Conservation (phyloP, 2,113 vertebrate genomes). For the Dinomys branickii region DNA sequence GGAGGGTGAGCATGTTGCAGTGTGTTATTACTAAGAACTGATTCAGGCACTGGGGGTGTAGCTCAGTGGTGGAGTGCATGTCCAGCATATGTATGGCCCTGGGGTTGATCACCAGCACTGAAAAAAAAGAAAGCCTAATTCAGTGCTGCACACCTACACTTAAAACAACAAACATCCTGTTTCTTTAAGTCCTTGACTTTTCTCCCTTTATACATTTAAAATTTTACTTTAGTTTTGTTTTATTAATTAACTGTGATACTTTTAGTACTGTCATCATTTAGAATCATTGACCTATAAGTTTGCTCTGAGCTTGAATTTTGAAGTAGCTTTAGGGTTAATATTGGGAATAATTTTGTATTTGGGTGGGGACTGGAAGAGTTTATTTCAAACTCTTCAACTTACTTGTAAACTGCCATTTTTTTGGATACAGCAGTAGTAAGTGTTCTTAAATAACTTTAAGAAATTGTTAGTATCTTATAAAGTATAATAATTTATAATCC, state of each 20-base stretch:
- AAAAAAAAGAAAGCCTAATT: not conserved
- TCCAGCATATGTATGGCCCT: not conserved
- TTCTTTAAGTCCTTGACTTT: not conserved
- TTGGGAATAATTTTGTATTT: constrained; percentile 18
- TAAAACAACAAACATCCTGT: no score
- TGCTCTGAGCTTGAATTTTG: constrained; percentile 23
- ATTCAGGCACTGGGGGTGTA: not conserved
- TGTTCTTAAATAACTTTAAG: constrained; percentile 21
- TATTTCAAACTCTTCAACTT: not conserved
- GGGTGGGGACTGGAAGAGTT: not conserved
- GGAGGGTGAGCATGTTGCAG: constrained; percentile 48
- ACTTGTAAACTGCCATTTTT: not conserved
- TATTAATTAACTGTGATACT: constrained; percentile 24
- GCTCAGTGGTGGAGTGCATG: not conserved
- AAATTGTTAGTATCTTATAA: not conserved
- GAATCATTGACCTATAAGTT: not conserved
- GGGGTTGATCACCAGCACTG: not conserved
- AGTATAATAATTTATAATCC: not conserved
- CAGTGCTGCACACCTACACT: no score
- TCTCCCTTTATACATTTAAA: not conserved
- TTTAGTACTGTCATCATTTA: not conserved
- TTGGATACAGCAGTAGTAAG: not conserved
- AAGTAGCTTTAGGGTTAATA: not conserved
- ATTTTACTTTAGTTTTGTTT: not conserved
- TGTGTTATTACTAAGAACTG: constrained; percentile 41